phyloP scores from a whole-genome alignment of 64 coral and sea anemone species.

The Astreopora myriophthalma region DNA sequence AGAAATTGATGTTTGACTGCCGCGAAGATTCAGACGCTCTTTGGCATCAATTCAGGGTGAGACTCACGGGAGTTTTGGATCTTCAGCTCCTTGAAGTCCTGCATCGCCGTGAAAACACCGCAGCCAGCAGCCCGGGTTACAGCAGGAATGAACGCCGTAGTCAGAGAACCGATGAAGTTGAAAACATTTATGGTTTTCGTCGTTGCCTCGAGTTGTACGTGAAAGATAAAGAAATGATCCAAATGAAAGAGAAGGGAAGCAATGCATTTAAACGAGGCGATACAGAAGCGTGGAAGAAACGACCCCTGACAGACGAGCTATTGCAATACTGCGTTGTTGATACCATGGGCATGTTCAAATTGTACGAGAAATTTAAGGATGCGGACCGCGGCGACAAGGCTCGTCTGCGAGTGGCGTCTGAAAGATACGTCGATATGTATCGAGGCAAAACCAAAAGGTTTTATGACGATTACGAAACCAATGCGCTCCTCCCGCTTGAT shows the following conservation, averaged over 20 bases:
- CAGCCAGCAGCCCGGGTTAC: no score
- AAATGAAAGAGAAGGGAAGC: not conserved
- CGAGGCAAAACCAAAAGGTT: constrained; percentile 49
- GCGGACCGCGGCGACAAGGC: not conserved
- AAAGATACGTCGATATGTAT: constrained; percentile 62
- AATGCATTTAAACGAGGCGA: not conserved
- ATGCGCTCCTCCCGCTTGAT: constrained; percentile 32
- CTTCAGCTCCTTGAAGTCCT: constrained; percentile 70
- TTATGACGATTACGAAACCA: constrained; percentile 71
- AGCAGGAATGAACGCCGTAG: not conserved
- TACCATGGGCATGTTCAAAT: not conserved
- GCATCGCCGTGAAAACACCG: not conserved
- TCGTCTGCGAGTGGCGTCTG: constrained; percentile 63
- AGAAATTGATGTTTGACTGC: constrained; percentile 72
- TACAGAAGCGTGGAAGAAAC: not conserved
- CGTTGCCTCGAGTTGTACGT: not conserved
- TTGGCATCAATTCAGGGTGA: constrained; percentile 53
- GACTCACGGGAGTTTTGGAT: constrained; percentile 49
- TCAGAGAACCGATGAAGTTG: not conserved
- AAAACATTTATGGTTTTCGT: not conserved
- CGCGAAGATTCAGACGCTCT: constrained; percentile 64
- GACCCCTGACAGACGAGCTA: not conserved
- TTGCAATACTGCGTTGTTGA: not conserved
- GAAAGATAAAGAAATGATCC: not conserved
- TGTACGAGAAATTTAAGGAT: not conserved